Evolutionary conservation across 2,113 vertebrate genomes (phyloP).

Genomic region (Plotosus lineatus): DNA sequence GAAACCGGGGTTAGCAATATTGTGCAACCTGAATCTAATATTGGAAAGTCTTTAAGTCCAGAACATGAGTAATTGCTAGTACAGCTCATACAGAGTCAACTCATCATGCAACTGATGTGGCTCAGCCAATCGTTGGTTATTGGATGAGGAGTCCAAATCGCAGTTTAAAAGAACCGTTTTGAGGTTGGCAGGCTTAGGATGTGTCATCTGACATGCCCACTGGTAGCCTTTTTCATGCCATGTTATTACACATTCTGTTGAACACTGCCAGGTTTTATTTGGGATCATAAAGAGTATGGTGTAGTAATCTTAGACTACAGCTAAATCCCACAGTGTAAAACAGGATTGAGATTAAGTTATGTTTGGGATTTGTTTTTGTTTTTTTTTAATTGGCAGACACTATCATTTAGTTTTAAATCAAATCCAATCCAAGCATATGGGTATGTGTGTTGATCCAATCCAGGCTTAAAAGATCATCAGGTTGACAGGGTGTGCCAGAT

Average conservation of each 20-base stretch:
- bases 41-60: neutral
- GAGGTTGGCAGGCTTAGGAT: no score
- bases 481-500: neutral
- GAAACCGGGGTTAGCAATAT: neutral
- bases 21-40: slow-evolving; percentile 18
- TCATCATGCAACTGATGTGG: neutral
- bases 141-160: neutral
- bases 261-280: neutral
- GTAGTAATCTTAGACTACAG: neutral
- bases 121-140: neutral
- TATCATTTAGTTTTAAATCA: neutral
- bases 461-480: neutral
- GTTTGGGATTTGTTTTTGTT: neutral
- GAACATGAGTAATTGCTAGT: neutral
- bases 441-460: neutral
- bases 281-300: neutral
- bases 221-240: neutral
- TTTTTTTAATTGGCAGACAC: neutral
- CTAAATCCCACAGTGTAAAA: neutral
- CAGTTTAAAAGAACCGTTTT: neutral
- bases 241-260: neutral
- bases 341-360: neutral
- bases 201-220: no score
- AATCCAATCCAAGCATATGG: neutral
- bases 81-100: neutral